phyloP scores from a whole-genome alignment of 2,797 vertebrate species.

The Tinamus major region DNA sequence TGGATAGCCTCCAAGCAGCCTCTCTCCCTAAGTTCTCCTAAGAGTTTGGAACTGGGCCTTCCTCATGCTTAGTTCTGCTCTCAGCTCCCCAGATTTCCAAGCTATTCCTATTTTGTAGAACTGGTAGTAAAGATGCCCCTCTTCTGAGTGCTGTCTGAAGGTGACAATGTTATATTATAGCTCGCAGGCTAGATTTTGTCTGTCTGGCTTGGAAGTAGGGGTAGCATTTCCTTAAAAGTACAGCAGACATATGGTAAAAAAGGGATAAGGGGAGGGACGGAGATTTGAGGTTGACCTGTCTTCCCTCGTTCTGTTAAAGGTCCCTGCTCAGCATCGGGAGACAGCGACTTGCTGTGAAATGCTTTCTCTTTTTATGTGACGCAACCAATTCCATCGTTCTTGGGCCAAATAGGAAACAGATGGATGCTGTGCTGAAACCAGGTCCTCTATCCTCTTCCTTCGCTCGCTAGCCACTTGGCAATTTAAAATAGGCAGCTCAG shows the following conservation, averaged over 20 bases:
- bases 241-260: conserved; percentile 36
- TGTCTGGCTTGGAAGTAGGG: not conserved
- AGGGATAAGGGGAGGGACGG: not conserved
- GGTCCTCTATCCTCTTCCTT: not conserved
- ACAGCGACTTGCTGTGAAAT: not conserved
- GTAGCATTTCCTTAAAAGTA: conserved; percentile 67
- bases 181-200: conserved; percentile 46
- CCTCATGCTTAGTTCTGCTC: not conserved
- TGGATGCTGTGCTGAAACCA: not conserved
- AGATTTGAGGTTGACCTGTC: conserved; percentile 30
- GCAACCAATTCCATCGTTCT: not conserved
- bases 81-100: not conserved
- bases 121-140: not conserved
- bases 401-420: conserved; percentile 65
- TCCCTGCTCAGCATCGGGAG: conserved; percentile 4
- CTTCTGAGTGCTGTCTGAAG: not conserved
- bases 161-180: not conserved
- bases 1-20: not conserved
- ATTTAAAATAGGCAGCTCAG: not conserved
- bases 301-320: conserved; percentile 8
- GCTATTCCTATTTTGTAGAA: not conserved
- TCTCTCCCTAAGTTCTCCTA: not conserved
- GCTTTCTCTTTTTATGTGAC: conserved; percentile 5
- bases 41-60: not conserved
- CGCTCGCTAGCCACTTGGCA: not conserved